Percentiles rank a stretch among this genome's conserved stretches.
These are phyloP conservation scores for Apotomis betuletana DNA, from an alignment of 2,888 invertebrate species.

Conservation along the genomic window DNA sequence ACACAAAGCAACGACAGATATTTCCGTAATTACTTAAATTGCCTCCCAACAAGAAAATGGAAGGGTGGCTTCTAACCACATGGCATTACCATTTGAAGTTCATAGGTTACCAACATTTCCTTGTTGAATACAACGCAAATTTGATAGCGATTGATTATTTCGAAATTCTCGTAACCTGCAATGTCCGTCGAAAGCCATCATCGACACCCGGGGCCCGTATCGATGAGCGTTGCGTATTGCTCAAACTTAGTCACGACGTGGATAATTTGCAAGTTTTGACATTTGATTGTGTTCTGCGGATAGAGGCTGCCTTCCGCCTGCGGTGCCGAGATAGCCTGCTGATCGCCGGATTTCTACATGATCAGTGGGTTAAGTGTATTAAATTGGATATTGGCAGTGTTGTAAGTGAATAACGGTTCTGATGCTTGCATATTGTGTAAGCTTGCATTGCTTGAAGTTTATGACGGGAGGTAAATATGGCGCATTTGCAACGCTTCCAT, in stretches of 20 bases:
- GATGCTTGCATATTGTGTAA: slow-evolving; percentile 1
- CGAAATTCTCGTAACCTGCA: slow-evolving; percentile 35
- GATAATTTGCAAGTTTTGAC: slow-evolving; percentile 78
- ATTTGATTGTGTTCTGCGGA: slow-evolving; percentile 59
- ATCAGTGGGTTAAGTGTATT: slow-evolving; percentile 32
- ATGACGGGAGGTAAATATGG: background rate
- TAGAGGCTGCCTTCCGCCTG: slow-evolving; percentile 41
- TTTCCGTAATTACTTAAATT: slow-evolving; percentile 21
- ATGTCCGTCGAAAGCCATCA: slow-evolving; percentile 43
- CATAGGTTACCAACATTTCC: slow-evolving; percentile 38
- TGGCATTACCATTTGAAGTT: slow-evolving; percentile 25
- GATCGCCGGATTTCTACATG: slow-evolving; percentile 40
- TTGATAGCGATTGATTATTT: slow-evolving; percentile 40
- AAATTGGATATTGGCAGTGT: slow-evolving; percentile 23
- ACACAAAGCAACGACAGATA: background rate
- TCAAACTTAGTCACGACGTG: slow-evolving; percentile 73
- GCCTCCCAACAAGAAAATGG: slow-evolving; percentile 12
- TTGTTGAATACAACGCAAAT: slow-evolving; percentile 41
- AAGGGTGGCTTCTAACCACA: slow-evolving; percentile 11
- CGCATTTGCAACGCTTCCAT: too few species aligned
- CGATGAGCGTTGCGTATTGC: slow-evolving; percentile 73
- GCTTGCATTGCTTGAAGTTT: background rate
- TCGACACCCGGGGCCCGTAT: slow-evolving; percentile 51
- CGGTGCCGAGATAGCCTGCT: slow-evolving; percentile 33
- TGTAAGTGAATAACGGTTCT: slow-evolving; percentile 19